A percentile compares a stretch with the other conserved stretches of the same genome.
Conservation (phyloP, 2,797 vertebrate genomes). For the Lacerta agilis region DNA sequence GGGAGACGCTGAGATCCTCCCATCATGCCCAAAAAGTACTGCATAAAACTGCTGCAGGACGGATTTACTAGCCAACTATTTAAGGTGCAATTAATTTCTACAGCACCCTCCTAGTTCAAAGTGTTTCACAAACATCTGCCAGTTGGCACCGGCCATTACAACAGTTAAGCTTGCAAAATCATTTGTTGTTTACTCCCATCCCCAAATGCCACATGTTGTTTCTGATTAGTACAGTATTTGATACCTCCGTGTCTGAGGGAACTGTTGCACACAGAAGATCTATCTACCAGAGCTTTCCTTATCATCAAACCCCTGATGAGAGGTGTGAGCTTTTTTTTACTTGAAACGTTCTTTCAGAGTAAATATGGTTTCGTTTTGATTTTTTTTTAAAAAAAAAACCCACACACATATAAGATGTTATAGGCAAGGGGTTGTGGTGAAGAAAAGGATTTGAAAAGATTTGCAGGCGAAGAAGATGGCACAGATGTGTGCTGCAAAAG, state of each 20-base stretch:
- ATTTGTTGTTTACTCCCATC: constrained; percentile 24
- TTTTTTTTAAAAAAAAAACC: no score
- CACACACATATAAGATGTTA: not conserved
- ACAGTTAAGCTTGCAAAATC: not conserved
- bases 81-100: constrained; percentile 29
- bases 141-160: not conserved
- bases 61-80: not conserved
- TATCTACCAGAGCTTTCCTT: not conserved
- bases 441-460: not conserved
- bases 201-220: constrained; percentile 1
- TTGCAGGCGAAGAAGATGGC: not conserved
- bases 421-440: not conserved
- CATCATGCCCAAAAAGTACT: not conserved
- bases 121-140: not conserved
- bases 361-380: no score
- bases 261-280: no score
- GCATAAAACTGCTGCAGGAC: not conserved
- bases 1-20: not conserved
- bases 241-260: no score
- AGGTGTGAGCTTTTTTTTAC: not conserved
- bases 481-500: not conserved
- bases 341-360: not conserved
- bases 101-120: not conserved
- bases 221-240: not conserved
- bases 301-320: not conserved